Conservation (phyloP, 2,888 invertebrate species). For the Tetropium fuscum region DNA sequence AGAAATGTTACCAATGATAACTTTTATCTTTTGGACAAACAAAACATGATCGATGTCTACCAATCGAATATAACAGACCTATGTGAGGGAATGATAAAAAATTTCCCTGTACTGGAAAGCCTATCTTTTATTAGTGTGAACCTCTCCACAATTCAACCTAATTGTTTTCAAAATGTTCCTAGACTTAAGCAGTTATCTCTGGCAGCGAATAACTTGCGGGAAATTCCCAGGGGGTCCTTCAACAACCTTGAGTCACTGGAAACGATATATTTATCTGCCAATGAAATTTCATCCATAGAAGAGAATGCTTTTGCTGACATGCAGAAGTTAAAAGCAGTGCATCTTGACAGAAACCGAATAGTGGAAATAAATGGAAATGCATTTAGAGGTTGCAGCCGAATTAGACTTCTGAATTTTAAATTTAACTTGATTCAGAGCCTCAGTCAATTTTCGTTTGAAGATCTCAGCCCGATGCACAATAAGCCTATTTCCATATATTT, state of each 20-base stretch:
- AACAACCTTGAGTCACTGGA: constrained; percentile 43
- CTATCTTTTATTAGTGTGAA: constrained; percentile 50
- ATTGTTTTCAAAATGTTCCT: constrained; percentile 50
- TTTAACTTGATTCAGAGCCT: constrained; percentile 47
- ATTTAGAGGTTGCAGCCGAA: constrained; percentile 41
- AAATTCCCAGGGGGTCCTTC: constrained; percentile 46
- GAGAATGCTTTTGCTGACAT: constrained; percentile 48
- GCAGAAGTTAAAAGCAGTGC: constrained; percentile 44
- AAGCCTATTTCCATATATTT: constrained; percentile 41
- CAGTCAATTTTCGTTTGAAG: constrained; percentile 34
- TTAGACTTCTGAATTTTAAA: constrained; percentile 47
- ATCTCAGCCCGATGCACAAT: constrained; percentile 33
- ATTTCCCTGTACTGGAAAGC: constrained; percentile 45
- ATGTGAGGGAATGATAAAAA: constrained; percentile 54
- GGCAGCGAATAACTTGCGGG: constrained; percentile 49
- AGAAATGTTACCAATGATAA: constrained; percentile 19
- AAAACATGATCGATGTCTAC: constrained; percentile 45
- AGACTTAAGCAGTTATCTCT: constrained; percentile 48
- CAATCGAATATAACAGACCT: constrained; percentile 49
- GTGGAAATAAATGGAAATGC: constrained; percentile 42
- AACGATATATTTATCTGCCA: constrained; percentile 50
- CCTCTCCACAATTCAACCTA: constrained; percentile 47
- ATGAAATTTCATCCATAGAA: constrained; percentile 47
- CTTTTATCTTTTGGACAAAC: constrained; percentile 44
- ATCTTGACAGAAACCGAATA: constrained; percentile 52